Evolutionary conservation across 2,888 invertebrate species (phyloP).

Genomic region (Cheilosia variabilis): DNA sequence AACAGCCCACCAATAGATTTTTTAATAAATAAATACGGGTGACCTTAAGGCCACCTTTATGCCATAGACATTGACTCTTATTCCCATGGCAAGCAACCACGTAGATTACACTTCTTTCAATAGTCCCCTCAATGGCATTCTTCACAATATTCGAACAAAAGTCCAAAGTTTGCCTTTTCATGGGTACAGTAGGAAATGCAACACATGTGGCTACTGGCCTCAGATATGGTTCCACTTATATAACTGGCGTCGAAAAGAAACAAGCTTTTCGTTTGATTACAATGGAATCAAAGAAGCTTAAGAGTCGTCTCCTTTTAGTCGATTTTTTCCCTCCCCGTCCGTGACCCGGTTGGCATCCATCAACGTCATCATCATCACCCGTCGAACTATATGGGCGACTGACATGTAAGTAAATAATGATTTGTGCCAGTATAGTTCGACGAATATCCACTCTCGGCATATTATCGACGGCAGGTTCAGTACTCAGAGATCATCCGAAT

Average conservation of each 20-base stretch:
- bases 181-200: slow-evolving; percentile 31
- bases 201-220: slow-evolving; percentile 13
- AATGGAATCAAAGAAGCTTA: slow-evolving; percentile 22
- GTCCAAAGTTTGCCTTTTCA: slow-evolving; percentile 30
- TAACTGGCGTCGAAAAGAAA: slow-evolving; percentile 30
- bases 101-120: slow-evolving; percentile 39
- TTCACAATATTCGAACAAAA: slow-evolving; percentile 31
- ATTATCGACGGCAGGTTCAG: slow-evolving; percentile 62
- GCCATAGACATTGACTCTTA: slow-evolving; percentile 5
- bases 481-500: slow-evolving; percentile 59
- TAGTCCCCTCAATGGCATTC: slow-evolving; percentile 33
- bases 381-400: slow-evolving; percentile 41
- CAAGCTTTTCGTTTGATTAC: slow-evolving; percentile 48
- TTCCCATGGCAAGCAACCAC: slow-evolving; percentile 34
- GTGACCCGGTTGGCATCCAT: slow-evolving; percentile 55
- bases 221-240: slow-evolving; percentile 35
- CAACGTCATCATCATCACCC: slow-evolving; percentile 71
- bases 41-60: too few species aligned
- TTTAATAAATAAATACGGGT: too few species aligned
- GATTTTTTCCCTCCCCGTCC: slow-evolving; percentile 6
- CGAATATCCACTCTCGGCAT: slow-evolving; percentile 51
- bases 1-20: too few species aligned
- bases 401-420: slow-evolving; percentile 71
- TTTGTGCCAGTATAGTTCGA: slow-evolving; percentile 25
- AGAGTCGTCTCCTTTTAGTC: neutral